phyloP scores from a whole-genome alignment of 2,113 vertebrate genomes.

The Tupaia chinensis region DNA sequence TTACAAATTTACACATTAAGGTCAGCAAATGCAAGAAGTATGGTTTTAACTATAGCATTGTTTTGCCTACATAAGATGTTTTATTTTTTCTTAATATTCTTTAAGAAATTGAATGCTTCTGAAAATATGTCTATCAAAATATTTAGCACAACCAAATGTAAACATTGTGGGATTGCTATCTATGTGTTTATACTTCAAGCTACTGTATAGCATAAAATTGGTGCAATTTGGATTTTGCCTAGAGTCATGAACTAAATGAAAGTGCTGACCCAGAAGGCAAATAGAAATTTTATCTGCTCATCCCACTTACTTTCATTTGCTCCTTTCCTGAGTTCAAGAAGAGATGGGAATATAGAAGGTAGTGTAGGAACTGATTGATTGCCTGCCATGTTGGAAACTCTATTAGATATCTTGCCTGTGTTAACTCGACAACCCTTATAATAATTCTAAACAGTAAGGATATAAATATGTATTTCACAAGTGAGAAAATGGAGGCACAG shows the following conservation, averaged over 20 bases:
- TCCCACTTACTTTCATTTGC: neutral
- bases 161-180: constrained; percentile 41
- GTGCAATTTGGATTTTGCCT: constrained; percentile 46
- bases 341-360: neutral
- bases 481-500: neutral
- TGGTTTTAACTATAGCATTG: constrained; percentile 59
- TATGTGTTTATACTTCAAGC: constrained; percentile 57
- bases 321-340: neutral
- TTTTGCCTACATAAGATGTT: constrained; percentile 2
- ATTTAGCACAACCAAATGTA: constrained; percentile 39
- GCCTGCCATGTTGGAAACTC: neutral
- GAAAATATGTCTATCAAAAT: constrained; percentile 65
- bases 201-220: neutral
- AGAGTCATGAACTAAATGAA: constrained; percentile 41
- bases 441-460: neutral
- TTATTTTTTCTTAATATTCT: constrained; percentile 29
- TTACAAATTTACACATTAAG: constrained; percentile 69
- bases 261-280: constrained; percentile 16
- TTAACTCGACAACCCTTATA: neutral
- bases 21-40: constrained; percentile 57
- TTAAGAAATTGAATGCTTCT: constrained; percentile 33
- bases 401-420: neutral
- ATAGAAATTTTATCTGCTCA: neutral
- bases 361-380: neutral
- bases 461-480: neutral